These are phyloP conservation scores for Agriopis marginaria DNA, from an alignment of 2,888 invertebrate genomes.

Conservation along the genomic window DNA sequence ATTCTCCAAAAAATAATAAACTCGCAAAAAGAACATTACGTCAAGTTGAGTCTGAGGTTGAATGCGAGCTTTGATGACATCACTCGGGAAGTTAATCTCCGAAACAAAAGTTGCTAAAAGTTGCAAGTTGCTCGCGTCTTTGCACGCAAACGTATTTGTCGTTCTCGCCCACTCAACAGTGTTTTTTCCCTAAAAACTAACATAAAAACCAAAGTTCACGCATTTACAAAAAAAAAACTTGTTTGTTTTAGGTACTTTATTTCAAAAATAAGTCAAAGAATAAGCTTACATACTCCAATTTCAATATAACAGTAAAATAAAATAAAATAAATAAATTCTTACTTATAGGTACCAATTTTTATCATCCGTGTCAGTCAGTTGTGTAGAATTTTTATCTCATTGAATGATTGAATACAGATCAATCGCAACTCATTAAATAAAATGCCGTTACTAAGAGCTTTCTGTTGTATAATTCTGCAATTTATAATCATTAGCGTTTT, in stretches of 20 bases:
- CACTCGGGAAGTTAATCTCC: constrained; percentile 7
- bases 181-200: neutral
- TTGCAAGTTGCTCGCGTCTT: neutral
- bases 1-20: constrained; percentile 63
- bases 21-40: constrained; percentile 72
- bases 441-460: constrained; percentile 64
- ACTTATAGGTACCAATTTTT: neutral
- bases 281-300: too few species aligned
- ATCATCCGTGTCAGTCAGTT: constrained; percentile 4
- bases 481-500: constrained; percentile 82
- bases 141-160: neutral
- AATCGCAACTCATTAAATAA: constrained; percentile 58
- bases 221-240: too few species aligned
- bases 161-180: neutral
- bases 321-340: neutral
- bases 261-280: too few species aligned
- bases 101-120: constrained; percentile 9
- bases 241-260: too few species aligned
- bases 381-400: constrained; percentile 8
- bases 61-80: constrained; percentile 49
- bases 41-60: constrained; percentile 57
- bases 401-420: constrained; percentile 47
- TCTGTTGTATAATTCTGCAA: constrained; percentile 77
- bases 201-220: neutral
- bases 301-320: neutral